Evolutionary conservation across 2,113 vertebrate genomes (phyloP).

Genomic region (Orientallactaga bullata): DNA sequence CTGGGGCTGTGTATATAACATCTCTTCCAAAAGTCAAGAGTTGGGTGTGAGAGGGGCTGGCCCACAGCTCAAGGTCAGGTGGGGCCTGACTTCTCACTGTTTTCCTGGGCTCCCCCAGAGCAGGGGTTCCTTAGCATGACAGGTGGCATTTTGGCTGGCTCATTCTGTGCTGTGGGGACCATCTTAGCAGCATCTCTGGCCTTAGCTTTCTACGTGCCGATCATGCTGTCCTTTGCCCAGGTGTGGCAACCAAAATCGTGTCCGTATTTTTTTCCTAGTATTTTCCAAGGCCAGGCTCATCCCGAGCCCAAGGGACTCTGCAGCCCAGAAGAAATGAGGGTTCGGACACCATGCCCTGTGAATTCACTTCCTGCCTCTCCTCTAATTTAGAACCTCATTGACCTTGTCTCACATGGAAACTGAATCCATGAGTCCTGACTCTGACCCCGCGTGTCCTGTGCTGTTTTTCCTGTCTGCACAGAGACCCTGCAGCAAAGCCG

Average conservation of each 20-base stretch:
- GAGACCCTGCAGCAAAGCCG: not conserved
- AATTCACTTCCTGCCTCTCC: not conserved
- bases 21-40: not conserved
- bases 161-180: not conserved
- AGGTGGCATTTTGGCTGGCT: not conserved
- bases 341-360: not conserved
- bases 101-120: not conserved
- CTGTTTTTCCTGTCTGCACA: not conserved
- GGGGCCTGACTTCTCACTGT: not conserved
- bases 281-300: not conserved
- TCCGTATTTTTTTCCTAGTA: not conserved
- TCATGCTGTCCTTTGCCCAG: not conserved
- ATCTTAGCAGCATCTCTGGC: not conserved
- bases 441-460: rapidly evolving
- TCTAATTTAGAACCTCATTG: not conserved
- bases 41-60: not conserved
- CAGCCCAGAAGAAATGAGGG: not conserved
- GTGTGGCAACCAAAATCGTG: not conserved
- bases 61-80: not conserved
- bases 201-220: not conserved
- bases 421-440: not conserved
- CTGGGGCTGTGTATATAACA: not conserved
- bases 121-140: not conserved
- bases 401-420: not conserved
- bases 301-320: not conserved